Evolutionary conservation across 2,113 vertebrate species (phyloP).

Genomic region (Nannobrachium achirus): DNA sequence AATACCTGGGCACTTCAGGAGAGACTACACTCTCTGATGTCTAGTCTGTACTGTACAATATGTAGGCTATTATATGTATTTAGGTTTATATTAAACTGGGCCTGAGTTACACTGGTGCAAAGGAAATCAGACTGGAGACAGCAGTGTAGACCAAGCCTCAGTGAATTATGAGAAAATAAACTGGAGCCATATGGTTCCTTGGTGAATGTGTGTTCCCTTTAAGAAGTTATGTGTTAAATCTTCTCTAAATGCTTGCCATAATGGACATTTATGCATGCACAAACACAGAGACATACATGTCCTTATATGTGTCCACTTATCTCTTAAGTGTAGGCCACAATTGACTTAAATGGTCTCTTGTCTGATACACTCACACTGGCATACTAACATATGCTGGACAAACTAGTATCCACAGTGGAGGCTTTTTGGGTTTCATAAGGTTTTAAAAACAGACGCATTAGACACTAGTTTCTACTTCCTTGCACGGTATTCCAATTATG

Average conservation of each 20-base stretch:
- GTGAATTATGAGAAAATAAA: slow-evolving; percentile 50
- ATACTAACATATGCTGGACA: slow-evolving; percentile 17
- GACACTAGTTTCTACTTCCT: too few relatives aligned
- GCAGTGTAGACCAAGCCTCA: slow-evolving; percentile 48
- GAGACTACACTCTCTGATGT: too few relatives aligned
- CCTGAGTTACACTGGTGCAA: slow-evolving; percentile 40
- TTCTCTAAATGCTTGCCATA: slow-evolving; percentile 43
- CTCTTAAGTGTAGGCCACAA: slow-evolving; percentile 17
- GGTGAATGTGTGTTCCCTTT: slow-evolving; percentile 26
- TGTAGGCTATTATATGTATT: too few relatives aligned
- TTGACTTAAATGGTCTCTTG: slow-evolving; percentile 17
- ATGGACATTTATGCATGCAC: slow-evolving; percentile 20
- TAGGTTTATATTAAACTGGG: too few relatives aligned
- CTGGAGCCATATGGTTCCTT: slow-evolving; percentile 47
- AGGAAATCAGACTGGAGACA: slow-evolving; percentile 48
- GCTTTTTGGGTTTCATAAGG: too few relatives aligned
- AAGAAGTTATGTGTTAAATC: slow-evolving; percentile 32
- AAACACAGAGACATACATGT: background rate
- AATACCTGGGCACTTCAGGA: too few relatives aligned
- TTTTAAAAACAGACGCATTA: too few relatives aligned
- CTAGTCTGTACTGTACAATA: too few relatives aligned
- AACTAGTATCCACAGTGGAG: background rate
- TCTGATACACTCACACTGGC: slow-evolving; percentile 5
- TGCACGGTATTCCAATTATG: too few relatives aligned
- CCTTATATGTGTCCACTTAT: slow-evolving; percentile 19